Percentiles rank a stretch among this genome's conserved stretches.
Conservation (phyloP, 2,113 vertebrate species). For the Steatornis caripensis region DNA sequence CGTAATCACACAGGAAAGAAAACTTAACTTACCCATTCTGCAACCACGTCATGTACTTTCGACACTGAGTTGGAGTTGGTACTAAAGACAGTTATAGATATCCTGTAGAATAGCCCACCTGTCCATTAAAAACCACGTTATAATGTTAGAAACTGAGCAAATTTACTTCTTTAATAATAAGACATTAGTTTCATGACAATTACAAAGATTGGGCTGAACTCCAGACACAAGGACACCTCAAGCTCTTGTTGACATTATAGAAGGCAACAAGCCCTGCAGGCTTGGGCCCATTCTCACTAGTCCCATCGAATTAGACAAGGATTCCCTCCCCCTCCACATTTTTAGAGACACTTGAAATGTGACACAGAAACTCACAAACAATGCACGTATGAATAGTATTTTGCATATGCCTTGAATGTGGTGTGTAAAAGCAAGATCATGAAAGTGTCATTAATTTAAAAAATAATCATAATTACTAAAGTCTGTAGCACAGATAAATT, state of each 20-base stretch:
- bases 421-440: background rate
- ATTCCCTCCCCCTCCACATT: background rate
- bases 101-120: constrained; percentile 86
- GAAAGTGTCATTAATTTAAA: background rate
- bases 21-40: constrained; percentile 81
- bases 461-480: background rate
- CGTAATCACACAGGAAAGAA: background rate
- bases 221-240: background rate
- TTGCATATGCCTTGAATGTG: background rate
- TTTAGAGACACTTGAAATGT: background rate
- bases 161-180: background rate
- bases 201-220: background rate
- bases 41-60: constrained; percentile 71
- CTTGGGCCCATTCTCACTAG: background rate
- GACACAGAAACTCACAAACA: background rate
- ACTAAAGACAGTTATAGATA: constrained; percentile 76
- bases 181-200: background rate
- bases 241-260: background rate
- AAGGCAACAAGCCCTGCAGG: background rate
- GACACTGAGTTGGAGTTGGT: background rate
- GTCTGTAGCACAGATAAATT: background rate
- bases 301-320: background rate
- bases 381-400: background rate
- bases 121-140: constrained; percentile 61
- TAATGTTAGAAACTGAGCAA: constrained; percentile 4